These are phyloP conservation scores for Agrypnus murinus DNA, from an alignment of 2,888 invertebrate species.

Conservation along the genomic window DNA sequence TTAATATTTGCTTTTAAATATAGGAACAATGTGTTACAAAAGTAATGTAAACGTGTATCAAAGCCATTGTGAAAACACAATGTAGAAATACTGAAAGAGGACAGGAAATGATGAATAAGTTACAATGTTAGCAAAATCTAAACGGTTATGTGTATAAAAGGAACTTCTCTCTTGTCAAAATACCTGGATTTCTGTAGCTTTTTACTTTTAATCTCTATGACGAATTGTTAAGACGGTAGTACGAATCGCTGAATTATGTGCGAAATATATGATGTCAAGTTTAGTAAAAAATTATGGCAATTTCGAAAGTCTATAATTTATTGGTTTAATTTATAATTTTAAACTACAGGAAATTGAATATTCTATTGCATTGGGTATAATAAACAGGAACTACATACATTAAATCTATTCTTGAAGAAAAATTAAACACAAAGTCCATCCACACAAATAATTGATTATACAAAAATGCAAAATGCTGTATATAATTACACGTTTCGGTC, in stretches of 20 bases:
- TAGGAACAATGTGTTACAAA: neutral
- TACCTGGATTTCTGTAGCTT: conserved; percentile 48
- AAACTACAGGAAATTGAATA: no score
- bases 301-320: no score
- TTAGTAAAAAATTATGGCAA: no score
- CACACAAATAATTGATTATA: no score
- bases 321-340: no score
- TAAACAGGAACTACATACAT: no score
- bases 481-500: no score
- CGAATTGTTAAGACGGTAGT: conserved; percentile 62
- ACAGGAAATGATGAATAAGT: conserved; percentile 46
- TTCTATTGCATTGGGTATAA: no score
- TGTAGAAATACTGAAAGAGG: conserved; percentile 13
- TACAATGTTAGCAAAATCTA: conserved; percentile 42
- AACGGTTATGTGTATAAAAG: conserved; percentile 44
- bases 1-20: conserved; percentile 1
- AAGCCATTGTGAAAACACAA: conserved; percentile 9
- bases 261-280: conserved; percentile 38
- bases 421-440: no score
- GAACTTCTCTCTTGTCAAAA: conserved; percentile 51
- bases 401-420: no score
- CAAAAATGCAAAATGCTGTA: no score
- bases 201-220: conserved; percentile 56
- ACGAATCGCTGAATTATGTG: conserved; percentile 61
- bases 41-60: conserved; percentile 19